These are phyloP conservation scores for Bursaphelenchus okinawaensis DNA, from an alignment of 2,888 invertebrate genomes.

Conservation along the genomic window DNA sequence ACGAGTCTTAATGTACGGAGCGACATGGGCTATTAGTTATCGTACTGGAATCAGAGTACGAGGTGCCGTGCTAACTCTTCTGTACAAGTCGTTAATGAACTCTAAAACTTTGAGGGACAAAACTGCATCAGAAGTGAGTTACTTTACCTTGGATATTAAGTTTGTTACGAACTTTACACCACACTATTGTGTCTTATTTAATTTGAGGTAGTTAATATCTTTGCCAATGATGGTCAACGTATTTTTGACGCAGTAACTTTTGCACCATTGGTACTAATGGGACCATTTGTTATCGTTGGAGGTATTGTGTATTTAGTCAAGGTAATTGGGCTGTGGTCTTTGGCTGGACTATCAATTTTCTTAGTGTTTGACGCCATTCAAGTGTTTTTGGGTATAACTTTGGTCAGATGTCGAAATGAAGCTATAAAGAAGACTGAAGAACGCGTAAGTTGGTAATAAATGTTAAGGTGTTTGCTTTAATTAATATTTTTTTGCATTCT, in stretches of 20 bases:
- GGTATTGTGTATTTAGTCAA: constrained; percentile 58
- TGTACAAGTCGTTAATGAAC: constrained; percentile 59
- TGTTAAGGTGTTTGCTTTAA: neutral
- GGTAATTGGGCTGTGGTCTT: constrained; percentile 60
- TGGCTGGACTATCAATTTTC: constrained; percentile 59
- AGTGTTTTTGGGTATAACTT: constrained; percentile 51
- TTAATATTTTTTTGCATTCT: neutral
- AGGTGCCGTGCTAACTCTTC: constrained; percentile 58
- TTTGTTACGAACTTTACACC: neutral
- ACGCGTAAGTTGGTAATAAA: constrained; percentile 32
- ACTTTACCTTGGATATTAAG: constrained; percentile 3
- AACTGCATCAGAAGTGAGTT: constrained; percentile 58
- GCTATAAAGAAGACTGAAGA: constrained; percentile 55
- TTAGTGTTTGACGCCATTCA: constrained; percentile 56
- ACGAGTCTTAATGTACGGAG: constrained; percentile 58
- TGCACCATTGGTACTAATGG: constrained; percentile 59
- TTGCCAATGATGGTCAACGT: constrained; percentile 61
- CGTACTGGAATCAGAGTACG: constrained; percentile 59
- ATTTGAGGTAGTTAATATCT: constrained; percentile 60
- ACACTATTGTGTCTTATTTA: neutral
- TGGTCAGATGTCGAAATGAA: constrained; percentile 47
- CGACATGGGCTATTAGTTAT: constrained; percentile 59
- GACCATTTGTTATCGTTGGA: constrained; percentile 59
- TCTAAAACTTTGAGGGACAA: constrained; percentile 56
- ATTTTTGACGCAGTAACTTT: constrained; percentile 60